Conservation (phyloP, 2,797 vertebrate genomes). For the Fringilla coelebs region DNA sequence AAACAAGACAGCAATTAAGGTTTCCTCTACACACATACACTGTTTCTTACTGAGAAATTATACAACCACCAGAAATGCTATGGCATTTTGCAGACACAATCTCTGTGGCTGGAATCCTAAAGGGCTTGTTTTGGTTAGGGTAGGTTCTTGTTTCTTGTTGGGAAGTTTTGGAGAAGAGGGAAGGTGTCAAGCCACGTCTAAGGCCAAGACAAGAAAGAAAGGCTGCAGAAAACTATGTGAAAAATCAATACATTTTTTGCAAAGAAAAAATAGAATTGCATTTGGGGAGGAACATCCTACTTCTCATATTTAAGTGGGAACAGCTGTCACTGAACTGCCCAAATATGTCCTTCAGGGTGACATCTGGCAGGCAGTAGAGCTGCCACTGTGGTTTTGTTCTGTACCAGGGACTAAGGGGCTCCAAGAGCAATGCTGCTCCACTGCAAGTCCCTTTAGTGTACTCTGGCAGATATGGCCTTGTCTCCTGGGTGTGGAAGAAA, state of each 20-base stretch:
- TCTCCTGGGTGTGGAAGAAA: not conserved
- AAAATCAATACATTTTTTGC: not conserved
- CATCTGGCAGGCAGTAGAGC: not conserved
- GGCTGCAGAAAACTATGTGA: not conserved
- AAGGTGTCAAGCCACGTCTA: not conserved
- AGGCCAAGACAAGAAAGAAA: not conserved
- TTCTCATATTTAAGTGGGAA: not conserved
- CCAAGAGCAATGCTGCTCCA: accelerated
- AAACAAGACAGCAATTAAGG: not conserved
- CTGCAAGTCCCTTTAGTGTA: not conserved
- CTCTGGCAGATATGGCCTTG: not conserved
- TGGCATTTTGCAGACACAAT: not conserved
- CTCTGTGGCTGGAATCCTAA: not conserved
- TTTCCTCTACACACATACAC: not conserved
- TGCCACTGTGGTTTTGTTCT: not conserved
- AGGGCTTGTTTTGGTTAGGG: not conserved
- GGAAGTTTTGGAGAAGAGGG: not conserved
- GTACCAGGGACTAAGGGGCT: not conserved
- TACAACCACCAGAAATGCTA: not conserved
- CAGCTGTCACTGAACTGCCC: not conserved
- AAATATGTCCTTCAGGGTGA: not conserved
- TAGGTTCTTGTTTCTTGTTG: not conserved
- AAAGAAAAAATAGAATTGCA: not conserved
- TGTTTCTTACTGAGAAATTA: not conserved
- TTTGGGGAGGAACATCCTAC: not conserved